Evolutionary conservation across 2,888 invertebrate species (phyloP).

Genomic region (Acleris literana): DNA sequence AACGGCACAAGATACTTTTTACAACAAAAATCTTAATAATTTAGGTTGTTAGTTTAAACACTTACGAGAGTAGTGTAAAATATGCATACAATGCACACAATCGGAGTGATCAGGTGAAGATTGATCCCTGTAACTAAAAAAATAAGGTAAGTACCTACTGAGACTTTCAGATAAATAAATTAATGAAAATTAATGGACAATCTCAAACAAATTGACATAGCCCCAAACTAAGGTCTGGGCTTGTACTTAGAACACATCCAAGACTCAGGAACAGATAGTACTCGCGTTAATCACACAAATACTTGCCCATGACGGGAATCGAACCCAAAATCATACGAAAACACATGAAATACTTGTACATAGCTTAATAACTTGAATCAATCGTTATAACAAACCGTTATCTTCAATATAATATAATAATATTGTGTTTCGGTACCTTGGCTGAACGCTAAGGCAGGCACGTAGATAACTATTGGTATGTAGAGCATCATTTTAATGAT

Average conservation of each 20-base stretch:
- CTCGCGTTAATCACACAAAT: too few relatives aligned
- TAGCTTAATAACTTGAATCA: too few relatives aligned
- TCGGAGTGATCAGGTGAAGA: slow-evolving; percentile 89
- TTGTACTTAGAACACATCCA: too few relatives aligned
- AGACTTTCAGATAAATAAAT: neutral
- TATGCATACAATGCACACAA: slow-evolving; percentile 94
- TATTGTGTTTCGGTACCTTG: slow-evolving; percentile 85
- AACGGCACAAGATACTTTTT: too few relatives aligned
- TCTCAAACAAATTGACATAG: too few relatives aligned
- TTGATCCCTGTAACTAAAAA: slow-evolving; percentile 91
- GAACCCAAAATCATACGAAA: too few relatives aligned
- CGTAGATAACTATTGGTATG: slow-evolving; percentile 93
- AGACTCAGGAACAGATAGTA: too few relatives aligned
- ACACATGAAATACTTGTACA: too few relatives aligned
- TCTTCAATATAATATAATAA: neutral
- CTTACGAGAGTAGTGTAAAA: slow-evolving; percentile 95
- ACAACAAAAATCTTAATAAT: too few relatives aligned
- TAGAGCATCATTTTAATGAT: slow-evolving; percentile 89
- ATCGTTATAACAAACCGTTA: neutral
- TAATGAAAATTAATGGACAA: neutral
- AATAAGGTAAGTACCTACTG: slow-evolving; percentile 5
- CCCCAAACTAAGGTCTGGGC: too few relatives aligned
- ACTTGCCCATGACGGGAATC: too few relatives aligned
- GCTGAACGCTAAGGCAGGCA: slow-evolving; percentile 93
- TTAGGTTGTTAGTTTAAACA: slow-evolving; percentile 39